Conservation (phyloP, 1,140 invertebrate genomes). For the Rhynchophorus ferrugineus region DNA sequence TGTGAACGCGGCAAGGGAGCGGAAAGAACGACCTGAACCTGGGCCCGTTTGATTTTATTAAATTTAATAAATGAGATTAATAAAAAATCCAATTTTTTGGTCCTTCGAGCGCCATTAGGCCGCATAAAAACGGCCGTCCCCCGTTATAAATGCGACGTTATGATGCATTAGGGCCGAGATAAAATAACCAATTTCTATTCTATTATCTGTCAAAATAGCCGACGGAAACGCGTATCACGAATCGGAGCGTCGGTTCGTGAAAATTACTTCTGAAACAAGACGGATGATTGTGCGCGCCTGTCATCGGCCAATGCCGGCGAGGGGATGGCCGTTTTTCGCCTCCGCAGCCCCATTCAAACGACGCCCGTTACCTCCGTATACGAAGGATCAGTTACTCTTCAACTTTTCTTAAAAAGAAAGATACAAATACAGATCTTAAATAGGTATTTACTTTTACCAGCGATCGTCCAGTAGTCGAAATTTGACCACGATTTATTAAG, state of each 20-base stretch:
- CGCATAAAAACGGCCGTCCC: slow-evolving; percentile 1
- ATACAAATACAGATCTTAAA: too few species aligned
- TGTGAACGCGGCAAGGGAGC: too few species aligned
- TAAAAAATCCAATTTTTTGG: background rate
- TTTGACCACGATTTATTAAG: too few species aligned
- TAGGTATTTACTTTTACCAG: too few species aligned
- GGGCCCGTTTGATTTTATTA: background rate
- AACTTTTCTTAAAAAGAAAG: too few species aligned
- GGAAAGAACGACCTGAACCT: too few species aligned
- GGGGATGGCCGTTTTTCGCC: too few species aligned
- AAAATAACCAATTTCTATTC: slow-evolving; percentile 39
- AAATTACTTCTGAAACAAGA: slow-evolving; percentile 31
- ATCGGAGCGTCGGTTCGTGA: slow-evolving; percentile 23
- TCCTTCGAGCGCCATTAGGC: background rate
- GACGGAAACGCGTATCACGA: slow-evolving; percentile 21
- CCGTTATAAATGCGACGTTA: slow-evolving; percentile 21
- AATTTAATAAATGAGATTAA: background rate
- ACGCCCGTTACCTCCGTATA: too few species aligned
- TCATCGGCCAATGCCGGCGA: slow-evolving; percentile 5
- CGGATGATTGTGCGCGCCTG: slow-evolving; percentile 21
- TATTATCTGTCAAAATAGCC: slow-evolving; percentile 39
- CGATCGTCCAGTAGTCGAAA: too few species aligned
- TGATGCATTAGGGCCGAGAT: slow-evolving; percentile 29
- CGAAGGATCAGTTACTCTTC: too few species aligned
- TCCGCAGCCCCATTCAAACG: too few species aligned